Evolutionary conservation across 2,797 vertebrate genomes (phyloP).

Genomic region (Cuculus canorus): DNA sequence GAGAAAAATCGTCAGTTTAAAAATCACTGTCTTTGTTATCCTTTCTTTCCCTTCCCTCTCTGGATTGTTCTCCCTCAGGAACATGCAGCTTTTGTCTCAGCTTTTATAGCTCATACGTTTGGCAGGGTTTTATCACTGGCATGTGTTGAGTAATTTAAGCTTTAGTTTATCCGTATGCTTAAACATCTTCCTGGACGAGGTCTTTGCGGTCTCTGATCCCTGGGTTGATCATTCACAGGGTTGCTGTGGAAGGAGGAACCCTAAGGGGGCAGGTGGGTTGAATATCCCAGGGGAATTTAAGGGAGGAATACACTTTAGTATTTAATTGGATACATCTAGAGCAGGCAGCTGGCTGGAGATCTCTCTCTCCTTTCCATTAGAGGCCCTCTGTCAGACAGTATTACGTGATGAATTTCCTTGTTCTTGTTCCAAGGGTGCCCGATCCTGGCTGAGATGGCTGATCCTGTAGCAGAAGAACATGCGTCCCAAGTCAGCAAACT

Average conservation of each 20-base stretch:
- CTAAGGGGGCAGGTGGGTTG: background rate
- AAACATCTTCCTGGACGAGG: background rate
- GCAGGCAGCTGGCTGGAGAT: background rate
- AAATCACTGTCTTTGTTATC: background rate
- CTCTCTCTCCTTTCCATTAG: background rate
- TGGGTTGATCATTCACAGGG: background rate
- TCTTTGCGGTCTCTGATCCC: background rate
- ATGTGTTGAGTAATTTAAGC: background rate
- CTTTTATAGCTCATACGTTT: background rate
- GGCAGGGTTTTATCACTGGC: background rate
- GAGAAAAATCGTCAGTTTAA: background rate
- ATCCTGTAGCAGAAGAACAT: background rate
- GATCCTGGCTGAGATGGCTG: conserved; percentile 69
- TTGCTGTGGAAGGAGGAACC: background rate
- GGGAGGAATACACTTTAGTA: background rate
- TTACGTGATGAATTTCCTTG: background rate
- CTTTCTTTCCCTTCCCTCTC: background rate
- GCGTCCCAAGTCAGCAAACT: conserved; percentile 45
- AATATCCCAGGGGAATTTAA: background rate
- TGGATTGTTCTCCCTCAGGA: background rate
- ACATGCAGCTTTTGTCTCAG: background rate
- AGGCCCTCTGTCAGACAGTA: background rate
- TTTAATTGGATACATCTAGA: background rate
- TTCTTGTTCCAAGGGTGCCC: too few species aligned
- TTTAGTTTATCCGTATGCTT: background rate